Evolutionary conservation across 2,113 vertebrate species (phyloP).

Genomic region (Empidonax traillii): DNA sequence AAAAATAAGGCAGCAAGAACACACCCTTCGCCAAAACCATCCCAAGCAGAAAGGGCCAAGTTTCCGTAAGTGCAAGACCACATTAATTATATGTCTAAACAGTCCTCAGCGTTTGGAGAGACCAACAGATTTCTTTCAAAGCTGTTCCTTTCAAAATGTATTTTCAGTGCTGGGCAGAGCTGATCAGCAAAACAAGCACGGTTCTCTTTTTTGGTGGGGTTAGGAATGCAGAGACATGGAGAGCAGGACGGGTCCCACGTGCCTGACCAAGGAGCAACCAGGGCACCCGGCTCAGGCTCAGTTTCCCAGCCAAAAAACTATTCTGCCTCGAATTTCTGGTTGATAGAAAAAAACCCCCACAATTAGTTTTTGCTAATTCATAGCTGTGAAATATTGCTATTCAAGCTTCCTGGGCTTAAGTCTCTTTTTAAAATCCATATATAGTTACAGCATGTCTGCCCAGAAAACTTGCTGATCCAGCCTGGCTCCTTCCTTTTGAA

Average conservation of each 20-base stretch:
- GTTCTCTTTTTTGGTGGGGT: fast-evolving
- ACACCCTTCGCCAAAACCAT: slow-evolving; percentile 34
- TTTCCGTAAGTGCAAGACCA: slow-evolving; percentile 26
- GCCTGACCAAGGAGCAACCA: fast-evolving
- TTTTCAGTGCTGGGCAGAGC: neutral
- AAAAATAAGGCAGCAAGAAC: neutral
- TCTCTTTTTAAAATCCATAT: neutral
- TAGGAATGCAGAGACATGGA: neutral
- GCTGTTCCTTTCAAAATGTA: neutral
- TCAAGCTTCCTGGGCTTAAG: neutral
- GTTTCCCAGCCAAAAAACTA: neutral
- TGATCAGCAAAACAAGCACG: neutral
- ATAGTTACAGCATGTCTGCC: neutral
- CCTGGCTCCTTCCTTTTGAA: neutral
- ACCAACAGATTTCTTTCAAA: neutral
- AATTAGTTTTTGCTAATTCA: neutral
- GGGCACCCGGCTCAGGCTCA: neutral
- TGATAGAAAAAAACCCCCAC: neutral
- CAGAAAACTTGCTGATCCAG: neutral
- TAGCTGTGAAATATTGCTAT: neutral
- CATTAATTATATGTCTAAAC: slow-evolving; percentile 34
- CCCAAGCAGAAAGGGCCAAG: slow-evolving; percentile 39
- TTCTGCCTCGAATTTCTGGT: neutral
- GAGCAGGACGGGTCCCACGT: neutral
- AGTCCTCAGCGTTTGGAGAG: neutral